Conservation (phyloP, 2,888 invertebrate genomes). For the Agonopterix arenella region DNA sequence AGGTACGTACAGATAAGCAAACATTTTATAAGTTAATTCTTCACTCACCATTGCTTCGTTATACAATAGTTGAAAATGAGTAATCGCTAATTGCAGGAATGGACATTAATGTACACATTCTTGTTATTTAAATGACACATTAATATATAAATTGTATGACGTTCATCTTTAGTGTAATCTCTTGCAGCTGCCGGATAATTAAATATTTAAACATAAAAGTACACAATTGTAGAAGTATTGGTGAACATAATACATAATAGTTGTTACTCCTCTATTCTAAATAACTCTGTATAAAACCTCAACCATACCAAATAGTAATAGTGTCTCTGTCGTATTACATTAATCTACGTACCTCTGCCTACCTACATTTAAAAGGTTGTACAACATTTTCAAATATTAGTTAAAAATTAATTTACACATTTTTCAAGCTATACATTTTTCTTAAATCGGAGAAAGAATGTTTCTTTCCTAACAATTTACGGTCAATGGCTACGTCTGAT, state of each 20-base stretch:
- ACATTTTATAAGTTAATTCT: slow-evolving; percentile 6
- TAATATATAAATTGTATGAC: no score
- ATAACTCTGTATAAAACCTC: slow-evolving; percentile 75
- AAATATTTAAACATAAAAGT: slow-evolving; percentile 1
- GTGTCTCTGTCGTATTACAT: slow-evolving; percentile 4
- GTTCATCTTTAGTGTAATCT: not conserved
- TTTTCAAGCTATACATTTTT: not conserved
- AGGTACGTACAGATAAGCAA: slow-evolving; percentile 23
- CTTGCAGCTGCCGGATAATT: not conserved
- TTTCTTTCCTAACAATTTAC: not conserved
- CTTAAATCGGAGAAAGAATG: not conserved
- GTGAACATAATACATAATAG: not conserved
- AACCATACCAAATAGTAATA: slow-evolving; percentile 60
- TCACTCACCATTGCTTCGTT: slow-evolving; percentile 7
- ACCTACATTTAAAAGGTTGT: not conserved
- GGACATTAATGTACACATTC: not conserved
- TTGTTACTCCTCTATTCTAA: slow-evolving; percentile 24
- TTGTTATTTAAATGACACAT: not conserved
- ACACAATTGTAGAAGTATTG: slow-evolving; percentile 1
- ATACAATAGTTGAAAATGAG: not conserved
- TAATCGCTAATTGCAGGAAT: no score
- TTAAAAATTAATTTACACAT: not conserved
- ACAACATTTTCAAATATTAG: not conserved
- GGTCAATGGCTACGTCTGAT: not conserved
- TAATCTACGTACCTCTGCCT: not conserved